phyloP scores from a whole-genome alignment of 2,888 invertebrate genomes.

The Operophtera brumata region DNA sequence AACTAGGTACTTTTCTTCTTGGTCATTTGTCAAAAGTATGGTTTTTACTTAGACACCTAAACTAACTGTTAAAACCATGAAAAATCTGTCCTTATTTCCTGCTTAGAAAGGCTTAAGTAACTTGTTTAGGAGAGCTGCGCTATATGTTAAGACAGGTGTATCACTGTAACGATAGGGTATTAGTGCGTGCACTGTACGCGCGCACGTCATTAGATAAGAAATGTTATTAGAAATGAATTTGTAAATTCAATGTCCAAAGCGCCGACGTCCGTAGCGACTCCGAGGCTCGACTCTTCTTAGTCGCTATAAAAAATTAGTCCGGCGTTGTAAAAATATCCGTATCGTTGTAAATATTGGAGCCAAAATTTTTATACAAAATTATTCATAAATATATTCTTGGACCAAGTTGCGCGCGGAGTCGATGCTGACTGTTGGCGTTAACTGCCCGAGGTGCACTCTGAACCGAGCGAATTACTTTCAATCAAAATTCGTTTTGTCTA shows the following conservation, averaged over 20 bases:
- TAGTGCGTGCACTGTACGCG: constrained; percentile 66
- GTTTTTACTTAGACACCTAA: not conserved
- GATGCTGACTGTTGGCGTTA: constrained; percentile 28
- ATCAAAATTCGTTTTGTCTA: too few species aligned
- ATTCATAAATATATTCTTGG: constrained; percentile 72
- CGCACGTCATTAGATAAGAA: constrained; percentile 71
- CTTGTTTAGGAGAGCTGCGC: constrained; percentile 7
- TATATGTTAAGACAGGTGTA: constrained; percentile 35
- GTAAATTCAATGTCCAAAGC: constrained; percentile 52
- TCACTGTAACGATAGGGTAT: constrained; percentile 76
- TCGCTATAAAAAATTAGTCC: constrained; percentile 72
- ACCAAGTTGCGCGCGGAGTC: constrained; percentile 57
- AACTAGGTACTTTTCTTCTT: not conserved
- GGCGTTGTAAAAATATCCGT: constrained; percentile 73
- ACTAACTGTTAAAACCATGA: not conserved
- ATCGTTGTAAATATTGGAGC: constrained; percentile 76
- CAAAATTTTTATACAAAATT: constrained; percentile 79
- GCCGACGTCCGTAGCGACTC: constrained; percentile 42
- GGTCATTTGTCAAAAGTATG: not conserved
- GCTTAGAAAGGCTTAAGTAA: not conserved
- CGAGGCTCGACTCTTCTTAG: constrained; percentile 58
- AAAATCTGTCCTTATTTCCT: not conserved
- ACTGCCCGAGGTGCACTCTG: constrained; percentile 35
- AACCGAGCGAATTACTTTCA: not conserved
- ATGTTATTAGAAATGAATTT: constrained; percentile 76